Evolutionary conservation across 2,113 vertebrate genomes (phyloP).

Genomic region (Emydura subglobosa): DNA sequence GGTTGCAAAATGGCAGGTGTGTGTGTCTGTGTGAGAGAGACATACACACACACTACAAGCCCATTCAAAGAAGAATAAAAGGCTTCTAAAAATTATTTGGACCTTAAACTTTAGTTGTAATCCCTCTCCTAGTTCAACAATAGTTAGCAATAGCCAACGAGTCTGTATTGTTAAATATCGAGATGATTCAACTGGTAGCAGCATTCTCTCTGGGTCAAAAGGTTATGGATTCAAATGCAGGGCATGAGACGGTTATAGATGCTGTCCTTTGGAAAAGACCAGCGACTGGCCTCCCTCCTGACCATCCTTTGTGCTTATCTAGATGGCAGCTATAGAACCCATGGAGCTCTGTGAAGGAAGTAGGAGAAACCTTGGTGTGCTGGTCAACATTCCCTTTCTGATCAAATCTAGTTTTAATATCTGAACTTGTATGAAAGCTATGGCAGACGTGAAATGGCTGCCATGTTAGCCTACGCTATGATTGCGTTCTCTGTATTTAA

Average conservation of each 20-base stretch:
- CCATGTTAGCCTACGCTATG: not conserved
- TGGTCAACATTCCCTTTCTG: fast-evolving
- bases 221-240: conserved; percentile 31
- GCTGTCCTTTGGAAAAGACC: not conserved
- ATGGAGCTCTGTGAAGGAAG: not conserved
- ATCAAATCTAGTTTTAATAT: not conserved
- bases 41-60: no score
- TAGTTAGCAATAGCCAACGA: not conserved
- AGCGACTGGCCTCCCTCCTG: not conserved
- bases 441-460: not conserved
- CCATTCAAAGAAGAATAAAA: not conserved
- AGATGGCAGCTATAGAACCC: not conserved
- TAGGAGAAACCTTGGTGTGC: not conserved
- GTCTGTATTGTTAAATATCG: conserved; percentile 13
- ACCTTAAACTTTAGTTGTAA: not conserved
- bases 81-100: not conserved
- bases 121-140: not conserved
- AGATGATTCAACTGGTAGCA: conserved; percentile 58
- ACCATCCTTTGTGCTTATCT: not conserved
- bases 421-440: fast-evolving
- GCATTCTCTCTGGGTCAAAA: conserved; percentile 54
- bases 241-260: conserved; percentile 53
- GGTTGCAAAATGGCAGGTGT: not conserved
- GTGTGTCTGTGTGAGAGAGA: fast-evolving
- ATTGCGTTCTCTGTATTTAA: not conserved